These are phyloP conservation scores for Drosophila paulistorum DNA, from an alignment of 1,140 invertebrate genomes.

Conservation along the genomic window DNA sequence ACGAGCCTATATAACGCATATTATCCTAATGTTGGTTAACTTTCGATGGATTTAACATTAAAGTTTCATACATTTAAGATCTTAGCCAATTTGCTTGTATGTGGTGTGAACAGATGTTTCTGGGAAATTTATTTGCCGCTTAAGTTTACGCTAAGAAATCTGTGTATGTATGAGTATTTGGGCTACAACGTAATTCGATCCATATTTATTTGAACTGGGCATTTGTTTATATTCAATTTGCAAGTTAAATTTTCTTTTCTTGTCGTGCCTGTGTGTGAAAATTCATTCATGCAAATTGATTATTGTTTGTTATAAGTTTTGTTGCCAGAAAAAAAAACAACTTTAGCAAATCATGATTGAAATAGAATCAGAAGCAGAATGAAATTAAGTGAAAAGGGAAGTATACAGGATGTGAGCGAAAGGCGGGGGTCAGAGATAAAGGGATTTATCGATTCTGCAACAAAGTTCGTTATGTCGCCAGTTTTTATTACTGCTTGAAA, in stretches of 20 bases:
- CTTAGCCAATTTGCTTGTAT: background rate
- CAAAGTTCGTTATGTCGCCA: slow-evolving; percentile 19
- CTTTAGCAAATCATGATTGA: too few relatives aligned
- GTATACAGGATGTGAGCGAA: background rate
- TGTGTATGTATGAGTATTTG: background rate
- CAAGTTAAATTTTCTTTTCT: background rate
- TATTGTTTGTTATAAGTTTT: background rate
- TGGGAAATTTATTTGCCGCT: background rate
- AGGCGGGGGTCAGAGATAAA: background rate
- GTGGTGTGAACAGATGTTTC: background rate
- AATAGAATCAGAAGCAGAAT: too few relatives aligned
- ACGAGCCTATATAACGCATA: too few relatives aligned
- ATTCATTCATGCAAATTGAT: slow-evolving; percentile 28
- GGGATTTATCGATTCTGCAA: slow-evolving; percentile 1
- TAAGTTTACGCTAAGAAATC: background rate
- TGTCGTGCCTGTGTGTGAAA: slow-evolving; percentile 7
- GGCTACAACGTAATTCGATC: background rate
- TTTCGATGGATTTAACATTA: too few relatives aligned
- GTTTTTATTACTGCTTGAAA: slow-evolving; percentile 1
- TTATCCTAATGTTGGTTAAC: too few relatives aligned
- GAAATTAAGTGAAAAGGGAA: background rate
- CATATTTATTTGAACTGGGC: slow-evolving; percentile 19
- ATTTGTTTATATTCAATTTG: slow-evolving; percentile 11
- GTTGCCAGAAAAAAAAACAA: too few relatives aligned
- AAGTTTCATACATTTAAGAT: too few relatives aligned